These are phyloP conservation scores for Rhynchonycteris naso DNA, from an alignment of 2,797 vertebrate genomes.

Conservation along the genomic window DNA sequence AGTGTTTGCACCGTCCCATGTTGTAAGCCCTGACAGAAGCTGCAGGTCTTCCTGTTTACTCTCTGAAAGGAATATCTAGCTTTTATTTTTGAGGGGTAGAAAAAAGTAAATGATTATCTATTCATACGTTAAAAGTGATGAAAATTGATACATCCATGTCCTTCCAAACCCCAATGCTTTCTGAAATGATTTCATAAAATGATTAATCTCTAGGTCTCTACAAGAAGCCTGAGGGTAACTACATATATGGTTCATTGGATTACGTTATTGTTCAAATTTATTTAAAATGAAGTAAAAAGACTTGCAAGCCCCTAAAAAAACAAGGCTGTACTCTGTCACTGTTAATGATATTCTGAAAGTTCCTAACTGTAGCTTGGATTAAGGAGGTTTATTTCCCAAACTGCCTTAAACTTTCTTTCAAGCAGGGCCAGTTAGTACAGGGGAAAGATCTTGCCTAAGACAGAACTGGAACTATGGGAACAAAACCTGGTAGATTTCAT, in stretches of 20 bases:
- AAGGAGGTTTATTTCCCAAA: neutral
- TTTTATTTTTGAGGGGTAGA: neutral
- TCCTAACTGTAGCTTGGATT: neutral
- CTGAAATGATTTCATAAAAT: neutral
- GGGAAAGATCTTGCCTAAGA: neutral
- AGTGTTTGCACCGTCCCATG: neutral
- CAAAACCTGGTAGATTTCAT: neutral
- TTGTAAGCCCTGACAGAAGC: neutral
- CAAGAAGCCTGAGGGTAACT: neutral
- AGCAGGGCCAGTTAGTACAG: neutral
- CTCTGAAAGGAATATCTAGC: neutral
- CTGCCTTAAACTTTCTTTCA: neutral
- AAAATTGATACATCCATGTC: neutral
- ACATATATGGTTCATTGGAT: neutral
- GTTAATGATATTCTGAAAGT: neutral
- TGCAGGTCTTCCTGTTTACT: neutral
- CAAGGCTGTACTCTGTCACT: neutral
- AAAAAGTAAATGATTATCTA: neutral
- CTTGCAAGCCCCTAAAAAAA: constrained; percentile 29
- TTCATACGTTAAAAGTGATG: neutral
- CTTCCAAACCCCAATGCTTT: neutral
- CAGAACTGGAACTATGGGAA: neutral
- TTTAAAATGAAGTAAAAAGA: neutral
- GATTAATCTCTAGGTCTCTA: neutral
- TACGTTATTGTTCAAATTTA: neutral